These are phyloP conservation scores for Xylota segnis DNA, from an alignment of 2,888 invertebrate genomes.

Conservation along the genomic window DNA sequence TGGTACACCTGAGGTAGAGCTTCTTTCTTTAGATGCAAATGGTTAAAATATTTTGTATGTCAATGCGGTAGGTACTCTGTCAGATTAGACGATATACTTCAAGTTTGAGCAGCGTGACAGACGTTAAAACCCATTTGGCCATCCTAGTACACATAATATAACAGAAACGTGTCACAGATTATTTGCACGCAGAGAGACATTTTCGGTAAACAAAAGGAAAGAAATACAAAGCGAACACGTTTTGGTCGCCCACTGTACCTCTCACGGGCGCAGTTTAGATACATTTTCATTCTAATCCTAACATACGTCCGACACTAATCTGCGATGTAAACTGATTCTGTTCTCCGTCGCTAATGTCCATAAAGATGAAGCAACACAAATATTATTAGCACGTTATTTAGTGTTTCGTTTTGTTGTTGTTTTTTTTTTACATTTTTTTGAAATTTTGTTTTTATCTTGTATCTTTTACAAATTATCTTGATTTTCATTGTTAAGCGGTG, in stretches of 20 bases:
- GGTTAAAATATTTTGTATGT: too few relatives aligned
- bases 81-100: too few relatives aligned
- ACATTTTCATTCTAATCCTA: neutral
- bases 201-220: neutral
- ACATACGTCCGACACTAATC: conserved; percentile 19
- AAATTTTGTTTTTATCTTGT: conserved; percentile 22
- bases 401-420: conserved; percentile 6
- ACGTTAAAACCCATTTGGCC: too few relatives aligned
- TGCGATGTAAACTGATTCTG: conserved; percentile 3
- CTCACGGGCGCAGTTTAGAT: neutral
- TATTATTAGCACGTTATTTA: conserved; percentile 16
- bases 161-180: neutral
- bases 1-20: too few relatives aligned
- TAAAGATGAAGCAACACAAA: conserved; percentile 6
- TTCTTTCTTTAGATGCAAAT: too few relatives aligned
- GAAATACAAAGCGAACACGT: neutral
- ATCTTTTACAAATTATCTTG: conserved; percentile 17
- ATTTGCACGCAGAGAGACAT: neutral
- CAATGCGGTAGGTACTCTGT: too few relatives aligned
- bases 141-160: neutral
- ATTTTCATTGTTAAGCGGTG: conserved; percentile 9
- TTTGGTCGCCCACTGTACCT: conserved; percentile 1
- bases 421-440: neutral
- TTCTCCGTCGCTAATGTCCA: neutral
- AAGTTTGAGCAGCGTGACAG: too few relatives aligned